A percentile compares a stretch with the other conserved stretches of the same genome.
phyloP scores from a whole-genome alignment of 1,140 invertebrate genomes.

The Elysia chlorotica region DNA sequence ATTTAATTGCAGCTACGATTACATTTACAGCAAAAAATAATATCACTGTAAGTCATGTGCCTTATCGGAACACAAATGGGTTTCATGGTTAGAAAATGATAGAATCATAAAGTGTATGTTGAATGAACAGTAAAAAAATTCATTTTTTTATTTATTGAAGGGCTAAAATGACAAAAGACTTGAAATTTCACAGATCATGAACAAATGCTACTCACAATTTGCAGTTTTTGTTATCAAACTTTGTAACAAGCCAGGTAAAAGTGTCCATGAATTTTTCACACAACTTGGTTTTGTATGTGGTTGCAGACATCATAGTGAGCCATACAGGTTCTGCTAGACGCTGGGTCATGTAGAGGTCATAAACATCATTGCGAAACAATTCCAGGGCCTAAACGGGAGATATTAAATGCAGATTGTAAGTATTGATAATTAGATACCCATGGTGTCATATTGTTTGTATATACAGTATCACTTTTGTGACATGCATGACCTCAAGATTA shows the following conservation, averaged over 20 bases:
- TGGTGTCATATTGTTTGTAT: too few species aligned
- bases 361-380: conserved; percentile 65
- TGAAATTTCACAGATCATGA: too few species aligned
- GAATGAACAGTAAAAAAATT: not conserved
- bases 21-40: not conserved
- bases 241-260: conserved; percentile 57
- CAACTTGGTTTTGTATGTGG: conserved; percentile 49
- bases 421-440: too few species aligned
- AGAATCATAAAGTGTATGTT: not conserved
- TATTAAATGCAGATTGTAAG: too few species aligned
- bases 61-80: not conserved
- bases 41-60: too few species aligned
- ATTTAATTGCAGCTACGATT: too few species aligned
- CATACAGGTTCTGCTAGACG: conserved; percentile 72
- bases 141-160: too few species aligned
- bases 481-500: too few species aligned
- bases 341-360: conserved; percentile 73
- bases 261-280: conserved; percentile 61
- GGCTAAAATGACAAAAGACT: too few species aligned
- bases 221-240: conserved; percentile 76
- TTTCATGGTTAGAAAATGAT: not conserved
- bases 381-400: too few species aligned
- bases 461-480: too few species aligned
- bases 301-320: conserved; percentile 68
- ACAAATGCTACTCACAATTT: conserved; percentile 77